phyloP scores from a whole-genome alignment of 2,888 invertebrate genomes.

The Cosmorhoe ocellata region DNA sequence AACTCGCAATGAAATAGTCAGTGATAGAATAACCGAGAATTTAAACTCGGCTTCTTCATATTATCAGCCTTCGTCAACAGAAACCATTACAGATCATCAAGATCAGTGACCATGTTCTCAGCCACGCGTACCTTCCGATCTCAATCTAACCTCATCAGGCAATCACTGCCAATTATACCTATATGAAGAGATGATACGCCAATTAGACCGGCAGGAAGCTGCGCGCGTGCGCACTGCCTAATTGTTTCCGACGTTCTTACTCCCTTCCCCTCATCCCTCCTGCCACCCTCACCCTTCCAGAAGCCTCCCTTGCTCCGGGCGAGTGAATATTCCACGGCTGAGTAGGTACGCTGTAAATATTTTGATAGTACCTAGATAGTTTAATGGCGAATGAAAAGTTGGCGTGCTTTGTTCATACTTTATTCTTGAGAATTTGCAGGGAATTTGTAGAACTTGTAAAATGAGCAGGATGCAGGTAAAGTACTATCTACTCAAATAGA shows the following conservation, averaged over 20 bases:
- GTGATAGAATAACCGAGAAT: too few relatives aligned
- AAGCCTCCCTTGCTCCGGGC: slow-evolving; percentile 40
- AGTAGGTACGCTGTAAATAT: slow-evolving; percentile 37
- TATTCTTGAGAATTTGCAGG: neutral
- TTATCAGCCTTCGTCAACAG: too few relatives aligned
- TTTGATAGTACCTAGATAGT: slow-evolving; percentile 28
- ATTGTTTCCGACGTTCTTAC: slow-evolving; percentile 67
- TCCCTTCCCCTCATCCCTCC: slow-evolving; percentile 30
- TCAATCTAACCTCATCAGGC: slow-evolving; percentile 55
- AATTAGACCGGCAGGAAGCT: slow-evolving; percentile 71
- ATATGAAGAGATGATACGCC: slow-evolving; percentile 73
- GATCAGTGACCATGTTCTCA: too few relatives aligned
- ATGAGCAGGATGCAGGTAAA: too few relatives aligned
- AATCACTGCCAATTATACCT: slow-evolving; percentile 70
- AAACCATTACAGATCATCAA: too few relatives aligned
- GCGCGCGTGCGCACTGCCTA: slow-evolving; percentile 75
- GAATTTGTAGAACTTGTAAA: neutral
- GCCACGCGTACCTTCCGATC: slow-evolving; percentile 39
- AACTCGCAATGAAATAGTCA: too few relatives aligned
- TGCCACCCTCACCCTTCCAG: slow-evolving; percentile 26
- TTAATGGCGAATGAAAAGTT: slow-evolving; percentile 13
- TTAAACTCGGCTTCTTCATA: too few relatives aligned
- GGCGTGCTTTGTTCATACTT: neutral
- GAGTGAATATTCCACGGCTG: slow-evolving; percentile 39
- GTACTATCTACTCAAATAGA: too few relatives aligned